These are phyloP conservation scores for Syrrhaptes paradoxus DNA, from an alignment of 2,113 vertebrate genomes.

Conservation along the genomic window DNA sequence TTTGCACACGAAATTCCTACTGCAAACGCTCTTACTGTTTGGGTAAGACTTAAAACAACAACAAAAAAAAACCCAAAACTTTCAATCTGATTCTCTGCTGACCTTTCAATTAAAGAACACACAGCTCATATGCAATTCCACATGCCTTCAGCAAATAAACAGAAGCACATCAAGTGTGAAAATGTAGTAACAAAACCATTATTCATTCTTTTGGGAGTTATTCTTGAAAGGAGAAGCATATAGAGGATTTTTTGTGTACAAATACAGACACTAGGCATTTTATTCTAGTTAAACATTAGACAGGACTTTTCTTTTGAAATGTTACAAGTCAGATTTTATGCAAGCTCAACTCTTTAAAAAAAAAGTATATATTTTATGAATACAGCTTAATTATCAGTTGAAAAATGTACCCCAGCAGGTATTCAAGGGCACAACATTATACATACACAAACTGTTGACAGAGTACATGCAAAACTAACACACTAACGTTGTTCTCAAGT, in stretches of 20 bases:
- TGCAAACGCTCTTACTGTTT: background rate
- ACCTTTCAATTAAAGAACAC: background rate
- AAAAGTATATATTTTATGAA: background rate
- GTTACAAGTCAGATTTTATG: background rate
- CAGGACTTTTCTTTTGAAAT: background rate
- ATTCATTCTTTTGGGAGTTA: slow-evolving; percentile 49
- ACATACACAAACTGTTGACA: slow-evolving; percentile 1
- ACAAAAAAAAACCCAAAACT: background rate
- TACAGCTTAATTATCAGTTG: background rate
- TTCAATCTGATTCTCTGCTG: slow-evolving; percentile 53
- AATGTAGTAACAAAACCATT: slow-evolving; percentile 60
- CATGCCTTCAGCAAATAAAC: background rate
- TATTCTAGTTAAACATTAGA: background rate
- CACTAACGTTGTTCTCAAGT: slow-evolving; percentile 15
- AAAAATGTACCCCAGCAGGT: background rate
- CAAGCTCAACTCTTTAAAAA: background rate
- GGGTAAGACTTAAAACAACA: background rate
- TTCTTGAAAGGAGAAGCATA: background rate
- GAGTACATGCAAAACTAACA: background rate
- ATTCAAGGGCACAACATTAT: background rate
- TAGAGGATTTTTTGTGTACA: background rate
- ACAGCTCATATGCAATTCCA: background rate
- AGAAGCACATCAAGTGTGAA: background rate
- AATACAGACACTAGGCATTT: background rate
- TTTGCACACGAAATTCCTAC: background rate